A percentile compares a stretch with the other conserved stretches of the same genome.
Conservation (phyloP, 2,113 vertebrate species). For the Archocentrus centrarchus region DNA sequence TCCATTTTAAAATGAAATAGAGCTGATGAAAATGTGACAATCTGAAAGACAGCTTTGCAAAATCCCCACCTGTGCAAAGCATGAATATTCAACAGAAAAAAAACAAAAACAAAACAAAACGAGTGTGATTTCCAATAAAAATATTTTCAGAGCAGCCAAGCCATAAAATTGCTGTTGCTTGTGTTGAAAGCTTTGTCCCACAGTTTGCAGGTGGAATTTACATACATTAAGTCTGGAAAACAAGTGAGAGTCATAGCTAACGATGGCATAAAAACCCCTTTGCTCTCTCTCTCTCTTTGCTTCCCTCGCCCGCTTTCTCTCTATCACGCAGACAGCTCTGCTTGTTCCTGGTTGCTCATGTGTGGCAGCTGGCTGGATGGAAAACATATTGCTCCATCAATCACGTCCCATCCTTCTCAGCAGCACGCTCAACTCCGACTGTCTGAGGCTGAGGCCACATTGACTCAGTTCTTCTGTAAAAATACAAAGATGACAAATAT, state of each 20-base stretch:
- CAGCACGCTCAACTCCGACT: constrained; percentile 1
- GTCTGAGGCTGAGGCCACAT: constrained; percentile 42
- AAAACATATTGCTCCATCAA: constrained; percentile 79
- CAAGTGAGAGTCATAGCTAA: constrained; percentile 62
- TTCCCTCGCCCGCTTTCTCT: constrained; percentile 10
- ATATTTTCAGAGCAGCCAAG: constrained; percentile 61
- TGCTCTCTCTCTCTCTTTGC: background rate
- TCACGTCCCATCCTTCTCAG: constrained; percentile 67
- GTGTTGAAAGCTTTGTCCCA: constrained; percentile 67
- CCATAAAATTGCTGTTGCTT: constrained; percentile 63
- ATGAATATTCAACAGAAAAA: constrained; percentile 27
- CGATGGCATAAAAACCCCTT: constrained; percentile 49
- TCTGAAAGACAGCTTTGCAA: constrained; percentile 64
- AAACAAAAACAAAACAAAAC: background rate
- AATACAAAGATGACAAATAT: constrained; percentile 60
- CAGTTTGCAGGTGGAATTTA: constrained; percentile 75
- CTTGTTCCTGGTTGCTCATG: constrained; percentile 72
- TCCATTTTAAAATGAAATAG: constrained; percentile 34
- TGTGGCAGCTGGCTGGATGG: constrained; percentile 69
- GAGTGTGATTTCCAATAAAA: constrained; percentile 60
- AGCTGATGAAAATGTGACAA: constrained; percentile 54
- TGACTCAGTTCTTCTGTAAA: constrained; percentile 30
- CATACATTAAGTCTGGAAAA: constrained; percentile 71
- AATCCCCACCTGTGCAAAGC: constrained; percentile 64
- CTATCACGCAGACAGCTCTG: constrained; percentile 58